Percentiles rank a stretch among this genome's conserved stretches.
Evolutionary conservation across 2,113 vertebrate genomes (phyloP).

Genomic region (Anolis sagrei): DNA sequence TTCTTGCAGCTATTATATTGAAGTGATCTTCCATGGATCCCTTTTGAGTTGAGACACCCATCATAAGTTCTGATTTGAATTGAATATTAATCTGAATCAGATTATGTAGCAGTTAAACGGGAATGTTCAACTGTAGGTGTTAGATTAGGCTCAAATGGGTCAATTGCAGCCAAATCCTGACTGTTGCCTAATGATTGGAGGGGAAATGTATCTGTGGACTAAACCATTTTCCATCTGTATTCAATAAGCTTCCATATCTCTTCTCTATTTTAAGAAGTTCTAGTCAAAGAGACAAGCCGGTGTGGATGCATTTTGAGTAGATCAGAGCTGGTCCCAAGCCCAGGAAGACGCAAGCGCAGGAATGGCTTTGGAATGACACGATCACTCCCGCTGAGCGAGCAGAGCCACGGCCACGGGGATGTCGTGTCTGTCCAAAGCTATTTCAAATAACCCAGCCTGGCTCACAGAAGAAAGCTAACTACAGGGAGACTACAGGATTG

Average conservation of each 20-base stretch:
- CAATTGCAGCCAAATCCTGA: neutral
- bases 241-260: neutral
- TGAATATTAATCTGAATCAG: too few species aligned
- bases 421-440: slow-evolving; percentile 94
- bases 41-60: too few species aligned
- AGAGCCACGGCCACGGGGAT: slow-evolving; percentile 90
- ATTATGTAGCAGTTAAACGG: too few species aligned
- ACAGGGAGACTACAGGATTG: slow-evolving; percentile 24
- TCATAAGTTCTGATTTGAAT: too few species aligned
- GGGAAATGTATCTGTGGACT: too few species aligned
- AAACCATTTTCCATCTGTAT: neutral
- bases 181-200: too few species aligned
- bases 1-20: too few species aligned
- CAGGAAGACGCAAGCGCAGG: slow-evolving; percentile 45
- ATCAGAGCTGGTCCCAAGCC: neutral
- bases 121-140: too few species aligned
- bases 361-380: slow-evolving; percentile 96
- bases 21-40: too few species aligned
- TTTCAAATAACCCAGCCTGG: slow-evolving; percentile 62
- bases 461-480: neutral
- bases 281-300: neutral
- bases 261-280: neutral
- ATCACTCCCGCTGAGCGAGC: slow-evolving; percentile 97
- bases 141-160: too few species aligned
- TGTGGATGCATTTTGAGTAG: neutral